Evolutionary conservation across 2,113 vertebrate genomes (phyloP).

Genomic region (Lynx canadensis): DNA sequence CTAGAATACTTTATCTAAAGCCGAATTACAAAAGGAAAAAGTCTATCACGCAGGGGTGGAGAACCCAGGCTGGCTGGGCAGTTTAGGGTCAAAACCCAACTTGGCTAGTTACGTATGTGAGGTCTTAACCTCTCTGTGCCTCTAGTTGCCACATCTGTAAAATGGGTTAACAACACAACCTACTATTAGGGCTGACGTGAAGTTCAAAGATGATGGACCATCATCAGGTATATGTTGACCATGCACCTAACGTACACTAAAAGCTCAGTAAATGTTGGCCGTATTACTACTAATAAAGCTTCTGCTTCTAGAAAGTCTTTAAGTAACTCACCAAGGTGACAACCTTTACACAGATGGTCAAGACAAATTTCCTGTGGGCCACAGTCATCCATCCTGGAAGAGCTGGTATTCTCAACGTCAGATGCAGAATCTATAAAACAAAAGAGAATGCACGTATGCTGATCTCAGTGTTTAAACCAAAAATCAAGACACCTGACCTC

Average conservation of each 20-base stretch:
- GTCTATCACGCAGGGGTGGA: neutral
- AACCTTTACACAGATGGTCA: slow-evolving; percentile 12
- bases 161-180: neutral
- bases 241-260: neutral
- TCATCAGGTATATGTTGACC: too few relatives aligned
- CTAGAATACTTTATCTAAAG: neutral
- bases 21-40: neutral
- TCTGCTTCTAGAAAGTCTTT: neutral
- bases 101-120: neutral
- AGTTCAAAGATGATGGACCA: neutral
- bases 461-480: neutral
- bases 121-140: neutral
- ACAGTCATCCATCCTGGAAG: neutral
- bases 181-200: neutral
- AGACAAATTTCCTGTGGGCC: slow-evolving; percentile 63
- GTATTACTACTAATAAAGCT: neutral
- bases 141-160: neutral
- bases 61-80: neutral
- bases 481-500: neutral
- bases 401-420: rapidly evolving
- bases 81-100: neutral
- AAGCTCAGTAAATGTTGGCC: neutral
- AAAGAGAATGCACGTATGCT: neutral
- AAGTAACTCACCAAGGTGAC: slow-evolving; percentile 60
- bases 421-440: slow-evolving; percentile 21